A percentile compares a stretch with the other conserved stretches of the same genome.
Conservation (phyloP, 1,140 invertebrate species). For the Ladona fulva region DNA sequence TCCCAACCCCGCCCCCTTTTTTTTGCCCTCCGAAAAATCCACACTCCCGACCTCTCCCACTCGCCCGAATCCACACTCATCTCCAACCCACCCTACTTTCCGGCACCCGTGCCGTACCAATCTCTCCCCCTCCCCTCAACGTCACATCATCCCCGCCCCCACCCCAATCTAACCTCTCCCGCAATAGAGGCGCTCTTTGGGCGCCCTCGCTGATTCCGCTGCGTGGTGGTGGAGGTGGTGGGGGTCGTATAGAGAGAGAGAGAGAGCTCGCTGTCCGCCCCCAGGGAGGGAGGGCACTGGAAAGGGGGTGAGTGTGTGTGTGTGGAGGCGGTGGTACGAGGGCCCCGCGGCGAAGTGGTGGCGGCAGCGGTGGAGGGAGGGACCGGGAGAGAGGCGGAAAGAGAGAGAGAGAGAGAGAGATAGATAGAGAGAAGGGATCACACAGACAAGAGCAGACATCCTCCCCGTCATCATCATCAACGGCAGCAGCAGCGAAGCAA, state of each 20-base stretch:
- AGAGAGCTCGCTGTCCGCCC: background rate
- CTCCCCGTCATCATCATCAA: background rate
- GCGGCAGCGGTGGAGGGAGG: background rate
- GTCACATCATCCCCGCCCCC: constrained; percentile 2
- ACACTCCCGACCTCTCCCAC: background rate
- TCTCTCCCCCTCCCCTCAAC: background rate
- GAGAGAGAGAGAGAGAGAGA: constrained; percentile 13
- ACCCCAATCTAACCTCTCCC: background rate
- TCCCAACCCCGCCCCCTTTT: constrained; percentile 4
- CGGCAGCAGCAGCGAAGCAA: background rate
- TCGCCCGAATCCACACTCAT: background rate
- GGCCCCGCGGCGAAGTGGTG: background rate
- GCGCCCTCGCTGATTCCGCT: constrained; percentile 4
- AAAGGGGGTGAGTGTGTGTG: background rate
- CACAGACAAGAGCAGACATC: background rate
- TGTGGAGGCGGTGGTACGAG: background rate
- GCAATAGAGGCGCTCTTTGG: constrained; percentile 6
- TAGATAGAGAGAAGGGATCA: background rate
- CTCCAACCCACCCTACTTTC: background rate
- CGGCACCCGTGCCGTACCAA: background rate
- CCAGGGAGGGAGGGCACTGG: background rate
- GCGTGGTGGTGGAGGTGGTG: background rate
- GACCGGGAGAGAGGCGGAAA: background rate
- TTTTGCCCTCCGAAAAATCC: background rate
- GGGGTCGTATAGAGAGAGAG: background rate